Percentiles rank a stretch among this genome's conserved stretches.
phyloP scores from a whole-genome alignment of 1,140 invertebrate species.

The Heliothis virescens region DNA sequence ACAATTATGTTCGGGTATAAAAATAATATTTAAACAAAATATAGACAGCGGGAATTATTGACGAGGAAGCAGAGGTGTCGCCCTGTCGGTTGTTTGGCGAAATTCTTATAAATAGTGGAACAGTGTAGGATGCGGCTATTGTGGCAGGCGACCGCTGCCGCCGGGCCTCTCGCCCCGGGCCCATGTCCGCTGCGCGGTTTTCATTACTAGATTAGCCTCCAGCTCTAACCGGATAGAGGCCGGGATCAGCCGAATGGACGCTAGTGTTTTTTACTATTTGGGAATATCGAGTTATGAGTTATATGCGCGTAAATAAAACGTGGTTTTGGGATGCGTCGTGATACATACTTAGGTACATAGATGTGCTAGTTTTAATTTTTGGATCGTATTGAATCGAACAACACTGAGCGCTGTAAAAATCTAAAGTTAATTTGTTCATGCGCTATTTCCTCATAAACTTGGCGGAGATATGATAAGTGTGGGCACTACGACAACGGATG shows the following conservation, averaged over 20 bases:
- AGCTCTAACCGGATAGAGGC: slow-evolving; percentile 9
- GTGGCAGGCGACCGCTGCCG: background rate
- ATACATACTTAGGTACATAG: too few relatives aligned
- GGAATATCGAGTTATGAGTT: background rate
- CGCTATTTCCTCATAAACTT: slow-evolving; percentile 19
- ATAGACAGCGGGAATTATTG: too few relatives aligned
- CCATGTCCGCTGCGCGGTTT: background rate
- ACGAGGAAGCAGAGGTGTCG: too few relatives aligned
- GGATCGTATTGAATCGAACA: background rate
- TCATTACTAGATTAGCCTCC: slow-evolving; percentile 13
- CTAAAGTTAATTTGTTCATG: background rate
- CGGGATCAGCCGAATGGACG: slow-evolving; percentile 7
- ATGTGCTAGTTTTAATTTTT: too few relatives aligned
- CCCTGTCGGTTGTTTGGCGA: too few relatives aligned
- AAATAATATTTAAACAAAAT: too few relatives aligned
- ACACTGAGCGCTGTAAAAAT: too few relatives aligned
- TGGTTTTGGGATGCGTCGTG: too few relatives aligned
- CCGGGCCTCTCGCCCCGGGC: background rate
- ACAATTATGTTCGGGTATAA: background rate
- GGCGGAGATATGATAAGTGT: background rate
- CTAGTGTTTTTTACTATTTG: background rate
- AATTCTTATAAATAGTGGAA: too few relatives aligned
- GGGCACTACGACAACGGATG: slow-evolving; percentile 1
- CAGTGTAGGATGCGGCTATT: too few relatives aligned
- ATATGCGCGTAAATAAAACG: background rate